Percentiles rank a stretch among this genome's conserved stretches.
Evolutionary conservation across 2,797 vertebrate species (phyloP).

Genomic region (Decapterus maruadsi): DNA sequence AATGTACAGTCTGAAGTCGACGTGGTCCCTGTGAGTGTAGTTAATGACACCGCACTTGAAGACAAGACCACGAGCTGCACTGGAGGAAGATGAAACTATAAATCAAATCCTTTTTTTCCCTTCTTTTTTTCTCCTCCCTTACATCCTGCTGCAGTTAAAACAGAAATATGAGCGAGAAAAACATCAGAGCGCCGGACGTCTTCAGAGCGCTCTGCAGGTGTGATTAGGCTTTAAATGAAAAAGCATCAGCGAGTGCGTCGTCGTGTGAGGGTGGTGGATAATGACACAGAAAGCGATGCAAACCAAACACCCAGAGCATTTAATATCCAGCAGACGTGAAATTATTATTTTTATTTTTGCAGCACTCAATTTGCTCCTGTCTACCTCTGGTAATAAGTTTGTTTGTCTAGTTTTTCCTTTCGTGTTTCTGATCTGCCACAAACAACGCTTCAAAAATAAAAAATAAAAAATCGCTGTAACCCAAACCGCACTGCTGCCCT

Average conservation of each 20-base stretch:
- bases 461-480: conserved; percentile 51
- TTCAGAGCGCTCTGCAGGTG: conserved; percentile 14
- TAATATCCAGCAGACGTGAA: conserved; percentile 66
- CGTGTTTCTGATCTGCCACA: conserved; percentile 42
- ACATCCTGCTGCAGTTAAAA: conserved; percentile 59
- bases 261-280: conserved; percentile 46
- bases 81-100: conserved; percentile 39
- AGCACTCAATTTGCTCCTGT: conserved; percentile 56
- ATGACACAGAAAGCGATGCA: conserved; percentile 52
- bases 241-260: conserved; percentile 49
- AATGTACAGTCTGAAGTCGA: not conserved
- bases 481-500: conserved; percentile 37
- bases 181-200: conserved; percentile 13
- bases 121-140: not conserved
- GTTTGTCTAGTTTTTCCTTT: conserved; percentile 32
- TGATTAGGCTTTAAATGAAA: conserved; percentile 71
- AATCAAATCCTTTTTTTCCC: conserved; percentile 37
- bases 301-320: conserved; percentile 44
- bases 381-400: conserved; percentile 53
- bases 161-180: conserved; percentile 36
- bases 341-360: conserved; percentile 48
- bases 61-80: conserved; percentile 2
- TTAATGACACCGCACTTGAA: conserved; percentile 2
- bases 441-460: conserved; percentile 41
- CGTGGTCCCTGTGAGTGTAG: not conserved